These are phyloP conservation scores for Amaurobius ferox DNA, from an alignment of 2,888 invertebrate species.

Conservation along the genomic window DNA sequence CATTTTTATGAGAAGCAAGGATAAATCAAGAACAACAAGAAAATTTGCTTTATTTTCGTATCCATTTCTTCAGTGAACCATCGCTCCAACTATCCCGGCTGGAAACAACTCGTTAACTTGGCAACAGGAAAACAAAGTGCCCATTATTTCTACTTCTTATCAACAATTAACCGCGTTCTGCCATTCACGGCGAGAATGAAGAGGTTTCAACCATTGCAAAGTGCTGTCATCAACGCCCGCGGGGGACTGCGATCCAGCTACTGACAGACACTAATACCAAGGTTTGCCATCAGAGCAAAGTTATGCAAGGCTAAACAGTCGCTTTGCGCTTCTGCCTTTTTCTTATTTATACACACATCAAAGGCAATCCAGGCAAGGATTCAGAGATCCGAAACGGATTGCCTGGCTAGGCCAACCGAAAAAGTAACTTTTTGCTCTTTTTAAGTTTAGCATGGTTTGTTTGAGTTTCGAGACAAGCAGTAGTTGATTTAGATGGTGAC, in stretches of 20 bases:
- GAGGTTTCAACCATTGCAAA: neutral
- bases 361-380: neutral
- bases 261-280: conserved; percentile 49
- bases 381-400: conserved; percentile 6
- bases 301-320: conserved; percentile 13
- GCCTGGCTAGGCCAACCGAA: neutral
- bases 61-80: neutral
- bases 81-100: neutral
- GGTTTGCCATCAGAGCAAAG: conserved; percentile 5
- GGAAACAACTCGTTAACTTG: neutral
- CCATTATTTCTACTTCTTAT: conserved; percentile 32
- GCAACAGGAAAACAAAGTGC: conserved; percentile 17
- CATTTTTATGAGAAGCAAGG: too few species aligned
- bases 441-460: neutral
- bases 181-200: conserved; percentile 14
- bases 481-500: neutral
- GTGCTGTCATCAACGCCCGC: neutral
- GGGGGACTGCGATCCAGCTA: neutral
- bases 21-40: neutral
- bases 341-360: conserved; percentile 33
- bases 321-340: conserved; percentile 12
- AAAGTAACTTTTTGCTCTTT: neutral
- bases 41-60: neutral
- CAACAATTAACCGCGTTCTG: conserved; percentile 30
- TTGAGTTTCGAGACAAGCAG: neutral